Evolutionary conservation across 2,113 vertebrate species (phyloP), one percentile per base, ranked within the genome.

Genomic region (Eurystomus gularis): DNA sequence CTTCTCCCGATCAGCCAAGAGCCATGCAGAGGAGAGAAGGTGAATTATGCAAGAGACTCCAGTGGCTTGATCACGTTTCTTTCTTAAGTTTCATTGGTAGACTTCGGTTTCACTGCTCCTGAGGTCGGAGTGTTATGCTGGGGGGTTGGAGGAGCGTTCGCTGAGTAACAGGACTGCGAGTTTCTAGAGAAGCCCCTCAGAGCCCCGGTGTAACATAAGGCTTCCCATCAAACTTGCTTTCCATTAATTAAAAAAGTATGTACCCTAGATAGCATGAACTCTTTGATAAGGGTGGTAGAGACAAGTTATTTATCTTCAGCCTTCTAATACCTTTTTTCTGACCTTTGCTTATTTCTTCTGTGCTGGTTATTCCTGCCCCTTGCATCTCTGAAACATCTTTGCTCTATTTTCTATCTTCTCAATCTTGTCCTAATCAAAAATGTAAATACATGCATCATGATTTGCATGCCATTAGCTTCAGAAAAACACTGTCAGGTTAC

Each of bases 41-140:
- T 98, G 93, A 97, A 97, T 98, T 98, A 98, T 97, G 96, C 96
- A 98, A 58, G 82, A 97, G 81, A 25, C 73, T 93, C 55, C 70
- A 28, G 13, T 33, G 39, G 48, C 82, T 82, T 0, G 92, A 62
- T 97, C 85, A 44, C 83, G 76, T 96, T 78, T 77, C 93, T 87
- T 78, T 85, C 95, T 98, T 80, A 44, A 94, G 94, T 98, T 98
- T 98, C 97, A 61, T 6, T 48, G 90, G 68, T 91, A 94, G 96
- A 87, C 91, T 98, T 35, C 46, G 84, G 4, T 97, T 95, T 92
- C 81, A 8, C 4, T 2, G 86, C 52, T 78, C 37, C 85, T 35
- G 77, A 60, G 88, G 68, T 31, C 54, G 17, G 60, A 13, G 69
- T 62, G 1, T 55, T 76, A 51, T 15, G 51, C 4, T 55, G 73